Conservation (phyloP, 2,888 invertebrate genomes). For the Ceramica pisi region DNA sequence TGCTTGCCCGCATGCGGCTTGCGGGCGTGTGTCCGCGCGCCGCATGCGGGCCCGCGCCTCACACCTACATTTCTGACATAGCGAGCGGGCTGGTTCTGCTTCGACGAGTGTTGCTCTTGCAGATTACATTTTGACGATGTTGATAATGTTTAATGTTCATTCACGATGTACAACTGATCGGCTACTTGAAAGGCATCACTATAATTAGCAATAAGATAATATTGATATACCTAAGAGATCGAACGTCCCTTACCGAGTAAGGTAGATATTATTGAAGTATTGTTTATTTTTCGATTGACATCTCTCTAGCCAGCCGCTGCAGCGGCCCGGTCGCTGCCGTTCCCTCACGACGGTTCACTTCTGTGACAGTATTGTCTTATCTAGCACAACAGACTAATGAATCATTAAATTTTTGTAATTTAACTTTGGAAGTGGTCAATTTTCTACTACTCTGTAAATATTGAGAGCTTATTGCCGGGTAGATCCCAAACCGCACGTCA, state of each 20-base stretch:
- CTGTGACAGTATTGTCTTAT: constrained; percentile 84
- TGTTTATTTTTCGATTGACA: constrained; percentile 87
- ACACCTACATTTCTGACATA: constrained; percentile 66
- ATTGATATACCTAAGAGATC: constrained; percentile 90
- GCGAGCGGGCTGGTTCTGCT: constrained; percentile 89
- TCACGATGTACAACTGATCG: constrained; percentile 82
- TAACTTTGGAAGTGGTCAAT: constrained; percentile 89
- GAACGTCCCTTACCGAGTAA: constrained; percentile 91
- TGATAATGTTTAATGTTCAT: constrained; percentile 75
- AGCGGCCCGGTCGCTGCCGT: constrained; percentile 48
- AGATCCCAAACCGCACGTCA: constrained; percentile 87
- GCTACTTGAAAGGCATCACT: constrained; percentile 85
- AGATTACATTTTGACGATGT: constrained; percentile 80
- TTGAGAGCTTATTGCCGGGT: constrained; percentile 90
- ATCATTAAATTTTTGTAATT: constrained; percentile 87
- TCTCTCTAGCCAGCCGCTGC: constrained; percentile 80
- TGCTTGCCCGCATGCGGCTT: constrained; percentile 55
- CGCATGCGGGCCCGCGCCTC: constrained; percentile 41
- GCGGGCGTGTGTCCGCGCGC: neutral
- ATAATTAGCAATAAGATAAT: constrained; percentile 89
- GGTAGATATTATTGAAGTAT: constrained; percentile 88
- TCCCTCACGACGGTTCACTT: constrained; percentile 71
- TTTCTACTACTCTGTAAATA: constrained; percentile 90
- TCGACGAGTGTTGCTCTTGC: constrained; percentile 84
- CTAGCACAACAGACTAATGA: constrained; percentile 86